Evolutionary conservation across 1,140 invertebrate genomes (phyloP).

Genomic region (Cotesia chilonis): DNA sequence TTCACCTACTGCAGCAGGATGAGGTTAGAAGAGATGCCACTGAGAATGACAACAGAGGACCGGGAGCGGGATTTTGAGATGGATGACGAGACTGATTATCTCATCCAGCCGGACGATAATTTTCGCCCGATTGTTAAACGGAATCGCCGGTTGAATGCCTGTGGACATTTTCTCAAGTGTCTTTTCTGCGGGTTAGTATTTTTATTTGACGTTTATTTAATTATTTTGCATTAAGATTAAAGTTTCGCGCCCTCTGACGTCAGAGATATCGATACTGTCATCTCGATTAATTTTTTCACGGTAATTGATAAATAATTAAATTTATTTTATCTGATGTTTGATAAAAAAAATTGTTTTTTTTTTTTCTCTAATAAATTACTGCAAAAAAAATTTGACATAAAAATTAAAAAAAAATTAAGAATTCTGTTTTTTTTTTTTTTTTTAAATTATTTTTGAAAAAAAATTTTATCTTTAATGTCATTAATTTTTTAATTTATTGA

Average conservation of each 20-base stretch:
- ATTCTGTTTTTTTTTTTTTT: too few relatives aligned
- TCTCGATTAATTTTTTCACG: neutral
- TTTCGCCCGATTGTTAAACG: slow-evolving; percentile 51
- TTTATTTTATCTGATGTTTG: too few relatives aligned
- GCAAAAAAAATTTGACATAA: too few relatives aligned
- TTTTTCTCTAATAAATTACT: too few relatives aligned
- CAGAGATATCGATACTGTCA: neutral
- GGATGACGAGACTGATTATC: slow-evolving; percentile 73
- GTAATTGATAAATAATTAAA: too few relatives aligned
- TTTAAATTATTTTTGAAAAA: too few relatives aligned
- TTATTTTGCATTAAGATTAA: neutral
- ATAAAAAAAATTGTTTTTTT: too few relatives aligned
- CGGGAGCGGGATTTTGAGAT: slow-evolving; percentile 72
- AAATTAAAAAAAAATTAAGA: too few relatives aligned
- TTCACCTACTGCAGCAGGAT: slow-evolving; percentile 38
- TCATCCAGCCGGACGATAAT: slow-evolving; percentile 66
- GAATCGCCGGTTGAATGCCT: slow-evolving; percentile 54
- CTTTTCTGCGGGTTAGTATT: slow-evolving; percentile 66
- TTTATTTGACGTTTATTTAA: neutral
- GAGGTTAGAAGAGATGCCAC: slow-evolving; percentile 69
- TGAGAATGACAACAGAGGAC: slow-evolving; percentile 64
- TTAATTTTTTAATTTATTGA: too few relatives aligned
- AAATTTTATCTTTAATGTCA: too few relatives aligned
- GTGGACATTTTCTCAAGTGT: slow-evolving; percentile 56
- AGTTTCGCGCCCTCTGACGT: neutral